phyloP scores from a whole-genome alignment of 2,113 vertebrate species.

The Zosterops pallidus region DNA sequence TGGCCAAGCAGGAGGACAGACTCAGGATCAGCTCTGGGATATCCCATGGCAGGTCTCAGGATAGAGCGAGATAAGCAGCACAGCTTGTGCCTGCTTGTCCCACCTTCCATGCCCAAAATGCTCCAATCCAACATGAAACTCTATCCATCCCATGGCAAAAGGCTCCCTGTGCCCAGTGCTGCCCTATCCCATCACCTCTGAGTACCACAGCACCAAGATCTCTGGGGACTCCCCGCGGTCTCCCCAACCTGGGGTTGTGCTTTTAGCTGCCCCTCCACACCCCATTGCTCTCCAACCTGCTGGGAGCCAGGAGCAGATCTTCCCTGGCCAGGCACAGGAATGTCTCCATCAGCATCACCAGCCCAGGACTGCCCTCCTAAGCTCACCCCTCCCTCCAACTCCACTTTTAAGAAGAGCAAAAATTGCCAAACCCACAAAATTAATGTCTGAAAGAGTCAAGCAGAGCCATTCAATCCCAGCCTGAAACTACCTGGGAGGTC shows the following conservation, averaged over 20 bases:
- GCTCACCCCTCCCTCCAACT: background rate
- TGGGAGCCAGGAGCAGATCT: background rate
- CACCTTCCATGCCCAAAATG: background rate
- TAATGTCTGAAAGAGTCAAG: conserved; percentile 12
- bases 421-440: conserved; percentile 19
- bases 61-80: background rate
- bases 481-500: conserved; percentile 36
- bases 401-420: background rate
- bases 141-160: background rate
- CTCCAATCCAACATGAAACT: background rate
- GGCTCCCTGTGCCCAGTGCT: background rate
- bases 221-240: background rate
- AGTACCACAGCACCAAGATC: background rate
- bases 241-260: background rate
- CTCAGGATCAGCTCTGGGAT: background rate
- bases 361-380: background rate
- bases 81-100: rapidly evolving
- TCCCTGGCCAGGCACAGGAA: background rate
- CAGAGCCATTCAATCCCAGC: background rate
- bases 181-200: background rate
- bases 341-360: rapidly evolving
- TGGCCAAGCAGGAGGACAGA: rapidly evolving
- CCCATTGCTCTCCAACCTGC: background rate
- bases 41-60: background rate
- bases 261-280: background rate